Percentiles rank a stretch among this genome's conserved stretches.
Evolutionary conservation across 2,113 vertebrate species (phyloP).

Genomic region (Ceyx melanurus): DNA sequence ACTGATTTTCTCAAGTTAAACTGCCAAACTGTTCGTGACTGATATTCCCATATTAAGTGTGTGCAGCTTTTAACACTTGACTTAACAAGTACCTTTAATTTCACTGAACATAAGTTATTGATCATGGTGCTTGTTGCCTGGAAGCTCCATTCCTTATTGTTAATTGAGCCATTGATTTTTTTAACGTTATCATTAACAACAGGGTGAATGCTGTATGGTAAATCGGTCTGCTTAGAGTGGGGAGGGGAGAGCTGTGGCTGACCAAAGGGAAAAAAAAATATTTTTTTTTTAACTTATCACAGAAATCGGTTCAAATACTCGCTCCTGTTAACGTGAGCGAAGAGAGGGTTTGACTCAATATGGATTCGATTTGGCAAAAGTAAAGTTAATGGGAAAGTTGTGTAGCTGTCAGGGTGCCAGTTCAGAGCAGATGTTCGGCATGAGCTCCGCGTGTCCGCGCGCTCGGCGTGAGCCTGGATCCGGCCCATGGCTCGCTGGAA

Average conservation of each 20-base stretch:
- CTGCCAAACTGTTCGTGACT: conserved; percentile 50
- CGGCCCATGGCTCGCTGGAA: neutral
- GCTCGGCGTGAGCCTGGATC: neutral
- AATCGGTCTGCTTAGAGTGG: neutral
- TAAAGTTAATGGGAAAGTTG: neutral
- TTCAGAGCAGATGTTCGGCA: neutral
- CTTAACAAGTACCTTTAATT: conserved; percentile 82
- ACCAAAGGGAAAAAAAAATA: neutral
- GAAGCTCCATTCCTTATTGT: conserved; percentile 76
- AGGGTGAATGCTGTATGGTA: conserved; percentile 47
- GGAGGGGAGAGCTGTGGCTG: neutral
- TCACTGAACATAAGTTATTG: conserved; percentile 80
- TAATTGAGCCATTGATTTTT: conserved; percentile 81
- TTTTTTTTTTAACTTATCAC: neutral
- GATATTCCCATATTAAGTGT: conserved; percentile 60
- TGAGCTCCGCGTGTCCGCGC: neutral
- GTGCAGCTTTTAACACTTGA: conserved; percentile 77
- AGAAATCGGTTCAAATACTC: neutral
- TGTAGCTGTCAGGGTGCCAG: neutral
- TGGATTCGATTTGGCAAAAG: neutral
- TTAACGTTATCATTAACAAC: conserved; percentile 67
- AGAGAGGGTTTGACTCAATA: neutral
- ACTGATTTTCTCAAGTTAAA: conserved; percentile 64
- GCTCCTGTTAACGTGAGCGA: neutral
- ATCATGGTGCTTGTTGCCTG: conserved; percentile 74